Base-by-base conservation (phyloP, 2,888 invertebrate genomes). In the Stenodera caucasica region DNA sequence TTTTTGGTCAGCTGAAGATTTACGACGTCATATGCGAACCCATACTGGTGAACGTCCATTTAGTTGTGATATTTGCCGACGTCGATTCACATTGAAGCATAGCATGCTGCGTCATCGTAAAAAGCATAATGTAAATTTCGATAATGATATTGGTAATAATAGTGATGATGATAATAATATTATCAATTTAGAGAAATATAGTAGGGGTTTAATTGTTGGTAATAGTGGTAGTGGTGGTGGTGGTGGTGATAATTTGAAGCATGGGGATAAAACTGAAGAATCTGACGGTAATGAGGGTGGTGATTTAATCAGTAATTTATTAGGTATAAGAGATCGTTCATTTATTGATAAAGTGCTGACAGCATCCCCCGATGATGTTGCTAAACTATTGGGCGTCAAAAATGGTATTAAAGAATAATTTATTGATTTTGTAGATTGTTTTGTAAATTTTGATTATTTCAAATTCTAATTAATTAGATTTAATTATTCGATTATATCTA, bases 1-100 rank as follows among this genome's bases (percentile, higher is more conserved):
- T 51, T 96, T 96, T 82, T 96, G 95, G 95, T 96, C 96, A 0
- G 92, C 95, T 0, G 96, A 96, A 78, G 96, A 97, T 79, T 82
- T 96, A 5, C 85, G 96, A 0, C 87, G 96, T 0, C 97, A 97
- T 80, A 96, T 96, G 94, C 84, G 95, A 18, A 96, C 95, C 0
- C 96, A 97, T 78, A 92, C 93, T 0, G 95, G 95, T 0, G 96
- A 96, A 76, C 82, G 95, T 1, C 96, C 96, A 0, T 96, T 95
- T 78, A 91, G 92, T 61, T 96, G 96, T 77, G 93, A 94, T 78
- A 88, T 94, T 49, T 96, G 96, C 79, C 82, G 90, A 35, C 85
- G 95, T 6, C 86, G 92, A 65, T 96, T 96, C 81, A 96, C 96
- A 0, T 82, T 96, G 51, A 96, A 96, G 75, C 96, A 96, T 83